Base-by-base conservation (phyloP, 2,888 invertebrate genomes). In the Celastrina argiolus region DNA sequence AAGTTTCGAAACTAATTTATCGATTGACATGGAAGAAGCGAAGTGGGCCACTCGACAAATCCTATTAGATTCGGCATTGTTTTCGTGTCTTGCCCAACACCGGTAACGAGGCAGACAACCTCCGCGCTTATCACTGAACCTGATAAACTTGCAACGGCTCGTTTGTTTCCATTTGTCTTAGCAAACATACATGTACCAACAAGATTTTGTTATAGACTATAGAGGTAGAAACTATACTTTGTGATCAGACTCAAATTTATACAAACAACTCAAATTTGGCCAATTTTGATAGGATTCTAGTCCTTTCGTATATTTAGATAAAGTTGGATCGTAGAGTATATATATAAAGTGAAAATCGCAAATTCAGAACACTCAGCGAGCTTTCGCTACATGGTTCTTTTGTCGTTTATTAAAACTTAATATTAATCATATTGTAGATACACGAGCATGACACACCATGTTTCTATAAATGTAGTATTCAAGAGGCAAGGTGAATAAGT, bases 11-110 rank as follows among this genome's bases (percentile, higher is more conserved):
- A 87, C 71, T 69, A 73, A 67, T 71, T 69, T 68, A 76, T 78
- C 78, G 79, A 78, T 79, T 81, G 78, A 79, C 78, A 77, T 76
- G 77, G 75, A 76, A 77, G 73, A 76, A 77, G 79, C 77, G 78
- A 82, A 85, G 78, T 82, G 77, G 82, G 78, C 76, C 81, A 76
- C 68, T 69, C 69, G 79, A 77, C 81, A 80, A 80, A 84, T 77
- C 75, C 72, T 74, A 84, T 83, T 82, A 78, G 80, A 82, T 82
- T 81, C 81, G 79, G 80, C 76, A 81, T 81, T 82, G 81, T 82
- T 82, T 81, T 79, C 79, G 77, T 73, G 66, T 69, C 69, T 85
- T 85, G 81, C 83, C 78, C 82, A 86, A 86, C 78, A 65, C 66
- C 63, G 58, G 22, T 36, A 64, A 61, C 65, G 78, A 81, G 78